Base-by-base conservation (phyloP, 35 echinoderm and acorn worm genomes). In the Stichopus chloronotus region DNA sequence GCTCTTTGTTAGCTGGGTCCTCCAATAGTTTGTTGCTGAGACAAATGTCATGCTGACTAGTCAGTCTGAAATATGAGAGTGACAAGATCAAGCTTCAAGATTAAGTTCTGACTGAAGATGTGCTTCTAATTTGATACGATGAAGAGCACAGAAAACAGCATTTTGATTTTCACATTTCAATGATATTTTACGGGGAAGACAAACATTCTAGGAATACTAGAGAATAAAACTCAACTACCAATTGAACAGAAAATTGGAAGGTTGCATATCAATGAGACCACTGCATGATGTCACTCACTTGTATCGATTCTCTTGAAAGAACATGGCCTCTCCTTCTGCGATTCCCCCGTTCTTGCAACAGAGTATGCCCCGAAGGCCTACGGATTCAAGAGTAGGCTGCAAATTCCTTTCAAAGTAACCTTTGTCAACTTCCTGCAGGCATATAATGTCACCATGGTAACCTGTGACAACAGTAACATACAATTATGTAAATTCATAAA, bases 381-480 rank as follows among this genome's bases (percentile, higher is more conserved):
- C 9, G 8, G 54, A 72, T 43, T 20, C 57, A 7, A 98, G 56
- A 43, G 93, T 52, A 78, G 97, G 97, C 25, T 87, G 25, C 30
- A 98, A 69, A 61, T 59, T n/a, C 19, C 79, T 84, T 43, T 96
- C 71, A 93, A 93, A 98, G 12, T 93, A 79, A 22, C 84, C 91
- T 78, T 92, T 94, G 5, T 95, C 97, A 14, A 94, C 93, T 59
- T 98, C 97, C 72, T 98, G 97, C 53, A 98, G 92, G 59, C 97
- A 98, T 24, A 98, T n/a, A 12, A 98, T 93, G 76, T 98, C 97
- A 80, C 90, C 87, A 92, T 98, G 94, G 88, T 94, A 98, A 83
- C 97, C 97, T 98, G 85, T 23, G 3, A 21, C 8, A 88, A 21
- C 13, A 43, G 20, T 30, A 80, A 80, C 10, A 43, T 43, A 43